Conservation (phyloP, 2,888 invertebrate species). For the Drosophila ezoana region DNA sequence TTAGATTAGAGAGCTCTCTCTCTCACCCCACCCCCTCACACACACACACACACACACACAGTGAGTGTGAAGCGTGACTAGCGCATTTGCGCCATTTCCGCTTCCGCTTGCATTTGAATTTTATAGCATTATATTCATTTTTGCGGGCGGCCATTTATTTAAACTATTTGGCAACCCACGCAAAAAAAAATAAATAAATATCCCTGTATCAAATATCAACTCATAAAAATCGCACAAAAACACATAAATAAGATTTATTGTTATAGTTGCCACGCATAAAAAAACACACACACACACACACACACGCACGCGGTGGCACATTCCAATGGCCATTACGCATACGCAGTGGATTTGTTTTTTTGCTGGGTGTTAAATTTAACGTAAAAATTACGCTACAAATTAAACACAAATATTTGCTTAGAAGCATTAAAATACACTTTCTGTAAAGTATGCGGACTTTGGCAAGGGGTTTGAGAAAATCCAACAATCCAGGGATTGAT, state of each 20-base stretch:
- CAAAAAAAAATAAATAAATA: constrained; percentile 18
- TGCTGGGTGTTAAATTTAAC: constrained; percentile 69
- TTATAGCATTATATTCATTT: constrained; percentile 52
- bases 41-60: neutral
- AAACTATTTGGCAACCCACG: constrained; percentile 60
- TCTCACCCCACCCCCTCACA: neutral
- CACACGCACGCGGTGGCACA: constrained; percentile 7
- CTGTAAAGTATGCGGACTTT: neutral
- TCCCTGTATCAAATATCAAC: constrained; percentile 64
- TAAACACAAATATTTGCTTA: constrained; percentile 67
- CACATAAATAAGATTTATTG: constrained; percentile 76
- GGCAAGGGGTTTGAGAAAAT: neutral
- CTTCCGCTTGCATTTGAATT: constrained; percentile 63
- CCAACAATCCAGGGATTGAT: no score
- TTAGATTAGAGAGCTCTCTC: constrained; percentile 63
- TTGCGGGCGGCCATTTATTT: constrained; percentile 63
- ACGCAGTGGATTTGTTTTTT: constrained; percentile 38
- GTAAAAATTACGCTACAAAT: constrained; percentile 64
- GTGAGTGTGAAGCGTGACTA: constrained; percentile 67
- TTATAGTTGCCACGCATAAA: constrained; percentile 58
- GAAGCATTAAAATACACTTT: constrained; percentile 40
- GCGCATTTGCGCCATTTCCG: constrained; percentile 63
- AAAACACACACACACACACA: constrained; percentile 9
- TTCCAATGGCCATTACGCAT: constrained; percentile 50
- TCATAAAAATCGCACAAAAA: constrained; percentile 79